These are phyloP conservation scores for Malaclemys terrapin DNA, from an alignment of 2,113 vertebrate species.

Conservation along the genomic window DNA sequence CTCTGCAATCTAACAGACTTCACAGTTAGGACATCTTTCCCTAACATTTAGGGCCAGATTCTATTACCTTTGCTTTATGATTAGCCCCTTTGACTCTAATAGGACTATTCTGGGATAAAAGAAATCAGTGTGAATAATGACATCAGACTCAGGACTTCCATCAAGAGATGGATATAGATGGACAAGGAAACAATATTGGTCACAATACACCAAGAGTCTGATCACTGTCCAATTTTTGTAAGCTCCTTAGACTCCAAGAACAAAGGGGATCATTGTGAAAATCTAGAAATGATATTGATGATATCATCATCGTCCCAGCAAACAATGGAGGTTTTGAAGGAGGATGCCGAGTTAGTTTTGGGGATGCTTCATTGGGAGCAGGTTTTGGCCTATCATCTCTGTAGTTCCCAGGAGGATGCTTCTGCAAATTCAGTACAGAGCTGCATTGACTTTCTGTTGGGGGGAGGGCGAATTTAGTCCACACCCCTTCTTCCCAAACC, in stretches of 20 bases:
- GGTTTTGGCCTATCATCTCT: neutral
- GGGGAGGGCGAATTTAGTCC: neutral
- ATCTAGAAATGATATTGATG: neutral
- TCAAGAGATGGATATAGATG: neutral
- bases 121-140: neutral
- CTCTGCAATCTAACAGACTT: neutral
- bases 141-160: neutral
- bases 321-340: neutral
- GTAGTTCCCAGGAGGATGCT: neutral
- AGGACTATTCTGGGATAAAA: neutral
- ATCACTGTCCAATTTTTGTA: neutral
- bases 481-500: neutral
- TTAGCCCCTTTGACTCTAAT: neutral
- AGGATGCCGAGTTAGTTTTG: neutral
- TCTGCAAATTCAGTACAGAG: neutral
- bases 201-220: neutral
- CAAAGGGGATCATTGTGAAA: neutral
- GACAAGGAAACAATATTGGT: neutral
- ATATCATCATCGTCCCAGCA: neutral
- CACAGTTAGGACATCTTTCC: neutral
- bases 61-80: neutral
- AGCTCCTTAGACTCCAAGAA: neutral
- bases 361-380: neutral
- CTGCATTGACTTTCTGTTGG: neutral
- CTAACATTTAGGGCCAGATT: neutral